Evolutionary conservation across 53 echinoderm and acorn worm species (phyloP).

Genomic region (Holothuria leucospilota): DNA sequence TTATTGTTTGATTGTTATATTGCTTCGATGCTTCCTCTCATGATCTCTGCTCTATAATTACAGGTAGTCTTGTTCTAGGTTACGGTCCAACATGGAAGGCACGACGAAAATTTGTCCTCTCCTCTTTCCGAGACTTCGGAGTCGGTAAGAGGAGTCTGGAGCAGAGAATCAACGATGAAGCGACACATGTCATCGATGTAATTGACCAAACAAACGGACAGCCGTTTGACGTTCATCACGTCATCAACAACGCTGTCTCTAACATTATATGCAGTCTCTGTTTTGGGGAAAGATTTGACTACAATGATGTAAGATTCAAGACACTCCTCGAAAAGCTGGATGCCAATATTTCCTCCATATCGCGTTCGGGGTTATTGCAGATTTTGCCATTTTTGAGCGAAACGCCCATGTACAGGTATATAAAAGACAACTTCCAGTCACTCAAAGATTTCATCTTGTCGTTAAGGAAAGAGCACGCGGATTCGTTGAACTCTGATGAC

Average conservation of each 20-base stretch:
- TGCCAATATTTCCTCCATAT: neutral
- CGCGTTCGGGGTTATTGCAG: neutral
- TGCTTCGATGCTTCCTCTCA: too few species aligned
- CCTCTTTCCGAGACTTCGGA: slow-evolving; percentile 25
- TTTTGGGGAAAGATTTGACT: slow-evolving; percentile 39
- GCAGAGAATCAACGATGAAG: neutral
- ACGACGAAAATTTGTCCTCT: neutral
- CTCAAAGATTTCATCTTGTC: neutral
- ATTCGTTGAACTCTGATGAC: slow-evolving; percentile 8
- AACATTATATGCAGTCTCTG: neutral
- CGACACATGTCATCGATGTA: neutral
- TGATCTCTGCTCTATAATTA: too few species aligned
- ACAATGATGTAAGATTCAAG: slow-evolving; percentile 16
- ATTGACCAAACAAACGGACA: slow-evolving; percentile 9
- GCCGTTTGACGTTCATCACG: neutral
- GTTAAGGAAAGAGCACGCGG: slow-evolving; percentile 3
- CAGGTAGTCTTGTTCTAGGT: slow-evolving; percentile 35
- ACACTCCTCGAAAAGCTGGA: slow-evolving; percentile 5
- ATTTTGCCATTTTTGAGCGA: slow-evolving; percentile 19
- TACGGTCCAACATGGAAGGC: slow-evolving; percentile 19
- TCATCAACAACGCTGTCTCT: neutral
- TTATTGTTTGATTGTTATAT: too few species aligned
- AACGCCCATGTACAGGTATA: slow-evolving; percentile 21
- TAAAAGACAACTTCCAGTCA: slow-evolving; percentile 22
- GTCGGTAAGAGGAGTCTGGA: slow-evolving; percentile 26